A percentile compares a stretch with the other conserved stretches of the same genome.
phyloP scores from a whole-genome alignment of 2,888 invertebrate species.

The Cheiracanthium punctorium region DNA sequence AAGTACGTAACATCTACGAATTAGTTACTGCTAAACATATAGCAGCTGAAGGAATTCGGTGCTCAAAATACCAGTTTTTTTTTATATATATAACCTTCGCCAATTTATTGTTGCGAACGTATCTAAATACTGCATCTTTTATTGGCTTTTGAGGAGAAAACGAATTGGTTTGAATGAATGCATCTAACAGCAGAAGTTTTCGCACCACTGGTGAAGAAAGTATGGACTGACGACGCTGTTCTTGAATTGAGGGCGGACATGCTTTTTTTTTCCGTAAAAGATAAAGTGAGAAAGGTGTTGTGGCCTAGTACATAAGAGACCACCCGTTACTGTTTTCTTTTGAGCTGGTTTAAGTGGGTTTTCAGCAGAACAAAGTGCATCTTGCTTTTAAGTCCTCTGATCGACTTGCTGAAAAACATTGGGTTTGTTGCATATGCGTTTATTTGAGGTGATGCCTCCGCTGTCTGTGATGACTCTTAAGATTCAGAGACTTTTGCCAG shows the following conservation, averaged over 20 bases:
- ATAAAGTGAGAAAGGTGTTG: constrained; percentile 54
- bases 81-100: not conserved
- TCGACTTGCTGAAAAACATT: not conserved
- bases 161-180: constrained; percentile 5
- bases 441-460: constrained; percentile 5
- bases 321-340: constrained; percentile 68
- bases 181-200: constrained; percentile 5
- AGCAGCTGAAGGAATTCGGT: not conserved
- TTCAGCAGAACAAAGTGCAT: constrained; percentile 58
- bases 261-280: constrained; percentile 32
- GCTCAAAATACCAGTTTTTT: not conserved
- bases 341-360: constrained; percentile 55
- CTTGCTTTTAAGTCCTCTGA: constrained; percentile 12
- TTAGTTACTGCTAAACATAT: not conserved
- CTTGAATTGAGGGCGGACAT: constrained; percentile 50
- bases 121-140: no score
- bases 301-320: constrained; percentile 57
- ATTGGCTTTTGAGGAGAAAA: not conserved
- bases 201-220: constrained; percentile 20
- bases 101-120: not conserved
- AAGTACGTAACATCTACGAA: no score
- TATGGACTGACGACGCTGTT: constrained; percentile 28
- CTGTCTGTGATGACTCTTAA: not conserved
- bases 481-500: not conserved
- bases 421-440: not conserved